Conservation (phyloP, 2,888 invertebrate genomes). For the Rotaria magnacalcarata region DNA sequence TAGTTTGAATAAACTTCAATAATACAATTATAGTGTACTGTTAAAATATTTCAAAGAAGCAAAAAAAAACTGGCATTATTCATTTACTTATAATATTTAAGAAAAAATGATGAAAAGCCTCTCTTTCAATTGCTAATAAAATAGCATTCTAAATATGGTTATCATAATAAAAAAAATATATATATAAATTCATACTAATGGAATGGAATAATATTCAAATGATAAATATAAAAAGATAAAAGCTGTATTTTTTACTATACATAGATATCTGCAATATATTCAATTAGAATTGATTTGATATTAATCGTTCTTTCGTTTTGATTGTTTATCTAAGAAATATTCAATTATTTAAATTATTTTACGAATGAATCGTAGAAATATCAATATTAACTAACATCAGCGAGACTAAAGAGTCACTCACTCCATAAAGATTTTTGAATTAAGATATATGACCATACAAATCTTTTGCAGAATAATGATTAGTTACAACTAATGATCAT, state of each 20-base stretch:
- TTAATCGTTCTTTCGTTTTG: no score
- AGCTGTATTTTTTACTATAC: neutral
- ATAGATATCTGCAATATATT: neutral
- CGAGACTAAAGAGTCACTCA: neutral
- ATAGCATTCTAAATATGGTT: no score
- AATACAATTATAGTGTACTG: no score
- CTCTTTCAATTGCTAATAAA: no score
- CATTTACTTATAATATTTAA: no score
- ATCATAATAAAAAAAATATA: neutral
- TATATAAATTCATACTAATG: neutral
- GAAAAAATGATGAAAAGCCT: no score
- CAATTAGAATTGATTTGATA: neutral
- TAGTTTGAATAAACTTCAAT: no score
- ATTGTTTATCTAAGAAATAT: neutral
- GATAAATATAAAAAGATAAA: neutral
- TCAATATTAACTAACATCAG: no score
- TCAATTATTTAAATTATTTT: neutral
- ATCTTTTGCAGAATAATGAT: neutral
- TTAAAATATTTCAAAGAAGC: no score
- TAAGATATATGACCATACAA: neutral
- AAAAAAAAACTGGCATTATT: no score
- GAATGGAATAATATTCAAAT: neutral
- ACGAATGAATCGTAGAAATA: neutral
- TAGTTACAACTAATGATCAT: neutral
- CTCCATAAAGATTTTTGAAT: neutral